A percentile compares a stretch with the other conserved stretches of the same genome.
Evolutionary conservation across 2,888 invertebrate species (phyloP).

Genomic region (Cremastinae sp.): DNA sequence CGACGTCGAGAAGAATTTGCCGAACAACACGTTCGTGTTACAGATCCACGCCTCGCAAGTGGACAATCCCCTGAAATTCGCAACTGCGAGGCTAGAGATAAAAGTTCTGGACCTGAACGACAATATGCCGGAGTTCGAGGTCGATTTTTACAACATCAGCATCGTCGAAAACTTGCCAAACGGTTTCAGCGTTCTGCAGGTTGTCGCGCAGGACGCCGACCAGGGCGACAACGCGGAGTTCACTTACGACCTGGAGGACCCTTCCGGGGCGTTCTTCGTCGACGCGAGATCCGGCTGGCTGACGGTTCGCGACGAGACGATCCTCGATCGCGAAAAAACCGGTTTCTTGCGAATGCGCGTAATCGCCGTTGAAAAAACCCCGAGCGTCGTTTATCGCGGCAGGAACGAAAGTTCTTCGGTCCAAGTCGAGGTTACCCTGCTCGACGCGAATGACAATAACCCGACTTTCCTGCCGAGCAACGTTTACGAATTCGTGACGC

Average conservation of each 20-base stretch:
- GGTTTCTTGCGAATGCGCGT: constrained; percentile 88
- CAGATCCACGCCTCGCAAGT: constrained; percentile 90
- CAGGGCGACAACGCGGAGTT: constrained; percentile 94
- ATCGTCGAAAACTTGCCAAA: constrained; percentile 95
- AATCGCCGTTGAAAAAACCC: constrained; percentile 88
- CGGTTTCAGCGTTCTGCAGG: constrained; percentile 86
- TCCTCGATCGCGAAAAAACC: constrained; percentile 90
- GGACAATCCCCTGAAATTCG: constrained; percentile 89
- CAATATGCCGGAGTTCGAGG: constrained; percentile 93
- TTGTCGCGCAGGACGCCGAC: constrained; percentile 90
- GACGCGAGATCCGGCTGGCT: constrained; percentile 92
- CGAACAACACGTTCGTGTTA: constrained; percentile 89
- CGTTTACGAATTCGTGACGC: constrained; percentile 89
- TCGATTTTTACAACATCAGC: constrained; percentile 94
- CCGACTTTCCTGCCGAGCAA: constrained; percentile 93
- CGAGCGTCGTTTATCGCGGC: constrained; percentile 84
- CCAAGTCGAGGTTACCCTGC: constrained; percentile 89
- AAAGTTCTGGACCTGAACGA: constrained; percentile 90
- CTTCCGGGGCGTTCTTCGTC: constrained; percentile 89
- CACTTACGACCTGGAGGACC: constrained; percentile 88
- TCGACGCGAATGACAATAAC: constrained; percentile 96
- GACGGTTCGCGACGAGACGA: constrained; percentile 88
- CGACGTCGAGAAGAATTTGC: constrained; percentile 87
- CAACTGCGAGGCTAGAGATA: constrained; percentile 88
- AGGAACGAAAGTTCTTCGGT: constrained; percentile 82